Base-by-base conservation (phyloP, 2,113 vertebrate species). In the Oryctolagus cuniculus region DNA sequence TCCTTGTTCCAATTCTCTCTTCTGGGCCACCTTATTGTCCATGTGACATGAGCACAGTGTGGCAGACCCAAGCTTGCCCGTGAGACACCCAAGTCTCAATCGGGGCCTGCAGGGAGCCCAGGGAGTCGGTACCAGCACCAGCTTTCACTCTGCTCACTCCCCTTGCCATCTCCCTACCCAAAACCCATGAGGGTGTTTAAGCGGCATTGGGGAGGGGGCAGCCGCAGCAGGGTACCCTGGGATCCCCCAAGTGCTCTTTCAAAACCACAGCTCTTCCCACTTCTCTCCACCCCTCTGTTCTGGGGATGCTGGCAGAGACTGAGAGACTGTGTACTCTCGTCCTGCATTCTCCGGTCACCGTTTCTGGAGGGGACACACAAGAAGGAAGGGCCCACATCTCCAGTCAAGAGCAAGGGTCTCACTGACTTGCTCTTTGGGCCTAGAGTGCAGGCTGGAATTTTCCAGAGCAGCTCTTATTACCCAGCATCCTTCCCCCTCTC, bases 141-240 rank as follows among this genome's bases (percentile, higher is more conserved):
- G 36, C 25, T 12, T 36, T 25, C 19, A 58, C 10, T 17, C 5
- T 0, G 3, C 24, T 55, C 17, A 13, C 15, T n/a, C 78, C 15
- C 36, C 25, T 29, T 53, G 63, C 53, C 19, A 3, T n/a, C 58
- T n/a, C 5, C 38, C 27, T 25, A 21, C 29, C 24, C 10, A 12
- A 24, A 55, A 51, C 75, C 49, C 36, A 36, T 0, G 5, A 5
- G 51, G 58, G 15, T 22, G 2, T 49, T 55, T 67, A 13, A 49
- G 4, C 55, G 25, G 16, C 9, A 24, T 12, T 9, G 29, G 36
- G 78, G 24, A 69, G 7, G n/a, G 21, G 7, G 67, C 19, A 64
- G n/a, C 15, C 0, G 0, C 34, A 15, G 19, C 4, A 19, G n/a
- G 53, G 78, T 15, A 44, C 51, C 36, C 72, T 58, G 78, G 5